These are phyloP conservation scores for Schlechtendalia chinensis DNA, from an alignment of 1,140 invertebrate species.

Conservation along the genomic window DNA sequence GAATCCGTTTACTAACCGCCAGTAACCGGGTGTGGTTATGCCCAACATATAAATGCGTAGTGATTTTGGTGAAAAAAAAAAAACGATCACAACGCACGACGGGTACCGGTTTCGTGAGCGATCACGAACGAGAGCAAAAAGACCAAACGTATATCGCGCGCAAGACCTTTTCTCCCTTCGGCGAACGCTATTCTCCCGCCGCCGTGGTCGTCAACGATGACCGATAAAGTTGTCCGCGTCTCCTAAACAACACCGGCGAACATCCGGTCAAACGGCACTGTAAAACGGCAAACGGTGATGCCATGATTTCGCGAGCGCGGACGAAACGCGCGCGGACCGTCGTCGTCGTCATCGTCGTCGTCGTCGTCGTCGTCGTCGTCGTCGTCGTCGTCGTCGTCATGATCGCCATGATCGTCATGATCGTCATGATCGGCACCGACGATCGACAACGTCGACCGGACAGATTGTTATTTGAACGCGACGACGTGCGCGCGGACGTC, in stretches of 20 bases:
- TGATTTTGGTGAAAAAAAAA: no score
- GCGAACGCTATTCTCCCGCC: background rate
- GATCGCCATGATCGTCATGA: no score
- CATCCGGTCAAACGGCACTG: background rate
- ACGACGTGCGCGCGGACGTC: background rate
- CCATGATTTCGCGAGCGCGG: background rate
- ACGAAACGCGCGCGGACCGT: background rate
- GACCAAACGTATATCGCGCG: no score
- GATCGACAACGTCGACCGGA: background rate
- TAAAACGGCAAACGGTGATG: background rate
- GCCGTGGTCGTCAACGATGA: background rate
- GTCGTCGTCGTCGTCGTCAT: no score
- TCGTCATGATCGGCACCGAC: background rate
- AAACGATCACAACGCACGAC: no score
- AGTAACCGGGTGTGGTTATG: no score
- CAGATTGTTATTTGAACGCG: background rate
- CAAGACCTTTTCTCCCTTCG: background rate
- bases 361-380: no score
- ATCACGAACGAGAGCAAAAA: no score
- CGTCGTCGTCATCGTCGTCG: no score
- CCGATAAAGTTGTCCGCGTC: background rate
- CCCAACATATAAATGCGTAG: no score
- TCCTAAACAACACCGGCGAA: background rate
- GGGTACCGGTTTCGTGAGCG: no score
- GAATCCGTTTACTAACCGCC: no score